Percentiles rank a stretch among this genome's conserved stretches.
Conservation (phyloP, 1,140 invertebrate genomes). For the Philotrypesis tridentata region DNA sequence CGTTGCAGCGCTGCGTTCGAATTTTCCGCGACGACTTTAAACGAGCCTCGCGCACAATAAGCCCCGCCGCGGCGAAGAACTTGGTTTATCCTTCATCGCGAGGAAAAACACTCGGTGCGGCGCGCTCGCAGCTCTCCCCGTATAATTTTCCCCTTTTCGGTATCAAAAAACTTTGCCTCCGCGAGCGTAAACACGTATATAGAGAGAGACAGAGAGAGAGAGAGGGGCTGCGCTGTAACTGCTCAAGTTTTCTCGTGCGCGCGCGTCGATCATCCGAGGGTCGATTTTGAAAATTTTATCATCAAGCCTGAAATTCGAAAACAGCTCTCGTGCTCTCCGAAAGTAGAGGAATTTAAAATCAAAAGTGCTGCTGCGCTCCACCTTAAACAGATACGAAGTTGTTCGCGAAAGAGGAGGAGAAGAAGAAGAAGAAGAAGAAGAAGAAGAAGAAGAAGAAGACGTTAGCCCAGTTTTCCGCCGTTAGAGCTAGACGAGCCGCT, state of each 20-base stretch:
- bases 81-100: not conserved
- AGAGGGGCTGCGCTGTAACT: not conserved
- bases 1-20: too few species aligned
- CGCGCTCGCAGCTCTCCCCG: not conserved
- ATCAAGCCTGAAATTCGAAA: conserved; percentile 13
- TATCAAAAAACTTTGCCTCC: conserved; percentile 13
- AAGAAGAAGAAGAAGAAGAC: not conserved
- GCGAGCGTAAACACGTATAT: not conserved
- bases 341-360: conserved; percentile 43
- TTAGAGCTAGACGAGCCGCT: not conserved
- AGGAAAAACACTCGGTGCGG: conserved; percentile 8
- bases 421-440: not conserved
- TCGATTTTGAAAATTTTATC: conserved; percentile 42
- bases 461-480: conserved; percentile 57
- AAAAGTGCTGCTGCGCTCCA: conserved; percentile 26
- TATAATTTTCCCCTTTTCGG: conserved; percentile 21
- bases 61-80: not conserved
- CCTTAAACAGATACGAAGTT: conserved; percentile 52
- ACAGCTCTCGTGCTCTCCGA: not conserved
- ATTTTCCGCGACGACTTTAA: too few species aligned
- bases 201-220: too few species aligned
- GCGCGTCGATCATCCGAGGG: not conserved
- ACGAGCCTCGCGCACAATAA: not conserved
- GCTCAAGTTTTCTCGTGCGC: conserved; percentile 16
- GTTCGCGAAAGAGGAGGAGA: not conserved